A percentile compares a stretch with the other conserved stretches of the same genome.
Conservation (phyloP, 2,888 invertebrate genomes). For the Epinotia brunnichana region DNA sequence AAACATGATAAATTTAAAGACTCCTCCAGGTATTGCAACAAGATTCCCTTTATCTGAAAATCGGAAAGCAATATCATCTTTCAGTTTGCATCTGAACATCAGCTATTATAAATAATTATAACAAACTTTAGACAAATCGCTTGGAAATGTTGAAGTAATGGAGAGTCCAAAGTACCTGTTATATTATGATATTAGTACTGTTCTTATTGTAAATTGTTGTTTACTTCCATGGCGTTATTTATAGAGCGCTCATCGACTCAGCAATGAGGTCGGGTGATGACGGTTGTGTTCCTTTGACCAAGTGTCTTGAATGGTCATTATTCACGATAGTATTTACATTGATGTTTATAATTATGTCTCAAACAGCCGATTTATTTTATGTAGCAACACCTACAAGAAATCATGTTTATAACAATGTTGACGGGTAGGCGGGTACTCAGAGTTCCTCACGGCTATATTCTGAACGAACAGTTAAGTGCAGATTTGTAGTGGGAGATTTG, state of each 20-base stretch:
- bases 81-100: constrained; percentile 11
- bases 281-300: background rate
- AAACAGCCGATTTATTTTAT: no score
- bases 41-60: constrained; percentile 12
- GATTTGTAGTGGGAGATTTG: no score
- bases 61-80: constrained; percentile 3
- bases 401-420: no score
- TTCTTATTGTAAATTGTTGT: background rate
- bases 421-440: no score
- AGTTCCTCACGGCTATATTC: no score
- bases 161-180: background rate
- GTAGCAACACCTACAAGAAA: no score
- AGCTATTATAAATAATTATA: background rate
- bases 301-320: no score
- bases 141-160: background rate
- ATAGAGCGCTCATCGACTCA: constrained; percentile 3
- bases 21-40: background rate
- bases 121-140: constrained; percentile 1
- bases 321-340: no score
- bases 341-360: no score
- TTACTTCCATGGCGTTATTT: constrained; percentile 1
- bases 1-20: no score
- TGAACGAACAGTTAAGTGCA: no score
- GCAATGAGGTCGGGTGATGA: background rate
- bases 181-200: background rate